Base-by-base conservation (phyloP, 2,888 invertebrate genomes). In the Pollenia amentaria region DNA sequence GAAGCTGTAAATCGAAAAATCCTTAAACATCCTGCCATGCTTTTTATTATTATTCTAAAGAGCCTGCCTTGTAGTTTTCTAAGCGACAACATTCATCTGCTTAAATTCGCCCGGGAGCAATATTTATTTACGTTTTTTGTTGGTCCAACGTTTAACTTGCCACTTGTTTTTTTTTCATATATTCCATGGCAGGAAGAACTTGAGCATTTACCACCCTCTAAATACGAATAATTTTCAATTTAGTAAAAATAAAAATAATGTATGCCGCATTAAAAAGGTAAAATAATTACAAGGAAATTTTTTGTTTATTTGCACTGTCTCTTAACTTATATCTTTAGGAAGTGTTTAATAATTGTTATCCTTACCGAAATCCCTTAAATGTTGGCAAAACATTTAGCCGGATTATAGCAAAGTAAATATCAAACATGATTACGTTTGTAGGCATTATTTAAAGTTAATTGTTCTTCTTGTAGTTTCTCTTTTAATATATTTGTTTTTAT, bases 71-170 rank as follows among this genome's bases (percentile, higher is more conserved):
- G 70, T 80, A 72, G 38, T 72, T 77, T 67, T 64, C n/a, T 65
- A 80, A 87, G 80, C 84, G 87, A 84, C 84, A 84, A 81, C 87
- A 88, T 87, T 91, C 91, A 92, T 92, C 92, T 92, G 92, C 89
- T 92, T 92, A 90, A 81, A 87, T 91, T 88, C 91, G 91, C 92
- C 91, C 91, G 92, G 92, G 92, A 92, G 92, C 92, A 91, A 92
- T 92, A 91, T 91, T 90, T 90, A 91, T 67, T 80, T 72, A 38
- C 70, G 29, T 80, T 16, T 44, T 42, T 48, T 73, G 6, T 53
- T 29, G 73, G 62, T 44, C 69, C 21, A 62, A 69, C 76, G 53
- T 82, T 82, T 67, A 75, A 72, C 62, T 84, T 84, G 84, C 72
- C 87, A 87, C 87, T 87, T 87, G 87, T 73, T 62, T 48, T 64